These are phyloP conservation scores for Montifringilla adamsi DNA, from an alignment of 2,113 vertebrate species.

Conservation along the genomic window DNA sequence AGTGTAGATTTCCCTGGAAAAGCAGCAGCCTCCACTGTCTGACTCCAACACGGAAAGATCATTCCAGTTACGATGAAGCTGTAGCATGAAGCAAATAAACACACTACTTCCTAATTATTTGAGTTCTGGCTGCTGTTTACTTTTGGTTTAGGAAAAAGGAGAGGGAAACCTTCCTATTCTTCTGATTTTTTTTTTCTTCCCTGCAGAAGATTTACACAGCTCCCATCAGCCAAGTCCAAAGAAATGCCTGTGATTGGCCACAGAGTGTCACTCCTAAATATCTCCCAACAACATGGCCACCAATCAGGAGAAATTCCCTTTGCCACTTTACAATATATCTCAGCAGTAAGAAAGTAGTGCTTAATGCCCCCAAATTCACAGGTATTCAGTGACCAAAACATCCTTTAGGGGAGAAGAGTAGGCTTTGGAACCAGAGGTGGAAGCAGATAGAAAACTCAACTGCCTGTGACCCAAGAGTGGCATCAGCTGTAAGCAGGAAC, in stretches of 20 bases:
- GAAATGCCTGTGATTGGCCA: neutral
- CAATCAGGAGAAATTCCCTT: neutral
- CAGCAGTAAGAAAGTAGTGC: neutral
- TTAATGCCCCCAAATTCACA: fast-evolving
- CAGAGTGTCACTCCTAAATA: neutral
- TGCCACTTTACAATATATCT: neutral
- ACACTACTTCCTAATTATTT: neutral
- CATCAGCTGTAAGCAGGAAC: neutral
- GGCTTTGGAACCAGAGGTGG: neutral
- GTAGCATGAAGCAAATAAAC: neutral
- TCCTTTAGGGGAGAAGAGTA: neutral
- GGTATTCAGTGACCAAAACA: neutral
- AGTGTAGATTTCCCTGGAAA: neutral
- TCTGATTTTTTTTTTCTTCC: neutral
- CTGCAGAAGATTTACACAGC: neutral
- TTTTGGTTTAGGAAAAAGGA: neutral
- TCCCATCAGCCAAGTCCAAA: neutral
- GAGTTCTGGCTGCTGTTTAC: neutral
- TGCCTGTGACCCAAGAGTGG: neutral
- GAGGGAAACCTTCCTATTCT: neutral
- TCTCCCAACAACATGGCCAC: neutral
- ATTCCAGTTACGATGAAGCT: neutral
- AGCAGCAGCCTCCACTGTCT: neutral
- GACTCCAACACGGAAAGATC: neutral
- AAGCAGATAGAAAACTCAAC: neutral